phyloP scores from a whole-genome alignment of 2,888 invertebrate species.

The Pinctada fucata region DNA sequence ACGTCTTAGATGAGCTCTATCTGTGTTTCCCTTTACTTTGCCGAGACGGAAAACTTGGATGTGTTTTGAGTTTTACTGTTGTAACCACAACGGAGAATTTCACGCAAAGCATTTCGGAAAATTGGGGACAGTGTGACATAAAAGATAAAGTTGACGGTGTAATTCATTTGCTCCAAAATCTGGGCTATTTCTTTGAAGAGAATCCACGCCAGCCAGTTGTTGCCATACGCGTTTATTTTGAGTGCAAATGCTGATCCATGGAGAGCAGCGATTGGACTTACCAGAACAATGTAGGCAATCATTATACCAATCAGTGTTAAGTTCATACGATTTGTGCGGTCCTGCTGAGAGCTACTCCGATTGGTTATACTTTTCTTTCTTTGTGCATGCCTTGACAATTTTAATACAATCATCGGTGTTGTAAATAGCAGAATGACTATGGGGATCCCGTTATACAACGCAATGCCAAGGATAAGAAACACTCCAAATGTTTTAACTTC shows the following conservation, averaged over 20 bases:
- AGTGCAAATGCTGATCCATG: slow-evolving; percentile 50
- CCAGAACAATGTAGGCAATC: slow-evolving; percentile 54
- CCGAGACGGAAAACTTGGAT: too few relatives aligned
- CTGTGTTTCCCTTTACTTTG: too few relatives aligned
- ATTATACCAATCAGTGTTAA: slow-evolving; percentile 55
- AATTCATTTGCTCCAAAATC: slow-evolving; percentile 57
- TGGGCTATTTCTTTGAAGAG: slow-evolving; percentile 53
- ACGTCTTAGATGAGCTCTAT: too few relatives aligned
- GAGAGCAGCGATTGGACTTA: slow-evolving; percentile 51
- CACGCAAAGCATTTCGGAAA: slow-evolving; percentile 9
- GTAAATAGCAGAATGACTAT: slow-evolving; percentile 37
- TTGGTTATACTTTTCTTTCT: slow-evolving; percentile 10
- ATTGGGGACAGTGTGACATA: slow-evolving; percentile 39
- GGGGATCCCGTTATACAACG: slow-evolving; percentile 38
- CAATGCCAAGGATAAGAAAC: slow-evolving; percentile 28
- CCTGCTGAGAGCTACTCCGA: slow-evolving; percentile 12
- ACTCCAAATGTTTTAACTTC: neutral
- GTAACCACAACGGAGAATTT: neutral
- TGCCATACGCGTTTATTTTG: slow-evolving; percentile 51
- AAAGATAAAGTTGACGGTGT: slow-evolving; percentile 61
- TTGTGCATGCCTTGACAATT: slow-evolving; percentile 11
- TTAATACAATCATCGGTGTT: slow-evolving; percentile 38
- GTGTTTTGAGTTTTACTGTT: neutral
- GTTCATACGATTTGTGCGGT: slow-evolving; percentile 42
- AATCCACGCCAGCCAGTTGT: slow-evolving; percentile 41